These are phyloP conservation scores for Oophaga pumilio DNA, from an alignment of 2,113 vertebrate genomes.

Conservation along the genomic window DNA sequence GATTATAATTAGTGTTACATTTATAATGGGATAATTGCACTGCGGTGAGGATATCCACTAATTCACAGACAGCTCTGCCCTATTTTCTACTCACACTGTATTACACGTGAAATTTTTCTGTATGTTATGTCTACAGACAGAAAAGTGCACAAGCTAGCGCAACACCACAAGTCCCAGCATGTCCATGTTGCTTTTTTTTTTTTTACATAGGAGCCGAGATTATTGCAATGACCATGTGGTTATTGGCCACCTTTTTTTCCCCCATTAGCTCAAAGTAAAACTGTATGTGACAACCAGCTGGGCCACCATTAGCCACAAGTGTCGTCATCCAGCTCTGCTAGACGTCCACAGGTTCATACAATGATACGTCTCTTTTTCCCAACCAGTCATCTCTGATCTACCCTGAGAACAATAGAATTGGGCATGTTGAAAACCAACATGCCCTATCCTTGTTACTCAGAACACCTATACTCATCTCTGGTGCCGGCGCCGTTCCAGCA, in stretches of 20 bases:
- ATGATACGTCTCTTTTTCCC: too few species aligned
- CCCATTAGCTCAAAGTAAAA: too few species aligned
- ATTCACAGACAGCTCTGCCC: not conserved
- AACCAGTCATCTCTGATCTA: too few species aligned
- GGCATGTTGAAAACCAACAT: not conserved
- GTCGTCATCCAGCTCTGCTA: too few species aligned
- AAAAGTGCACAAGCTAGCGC: not conserved
- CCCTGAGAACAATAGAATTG: not conserved
- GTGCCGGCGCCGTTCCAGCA: too few species aligned
- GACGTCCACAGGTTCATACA: not conserved
- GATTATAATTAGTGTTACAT: not conserved
- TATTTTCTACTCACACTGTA: not conserved
- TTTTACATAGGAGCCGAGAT: too few species aligned
- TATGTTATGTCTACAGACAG: not conserved
- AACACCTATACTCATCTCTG: too few species aligned
- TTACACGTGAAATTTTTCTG: not conserved
- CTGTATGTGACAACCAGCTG: too few species aligned
- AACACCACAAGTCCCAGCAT: not conserved
- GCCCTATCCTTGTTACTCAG: not conserved
- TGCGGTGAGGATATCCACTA: not conserved
- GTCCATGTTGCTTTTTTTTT: too few species aligned
- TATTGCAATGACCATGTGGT: too few species aligned
- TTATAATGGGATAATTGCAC: conserved; percentile 34
- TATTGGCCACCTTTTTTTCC: too few species aligned
- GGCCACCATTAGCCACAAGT: too few species aligned